Base-by-base conservation (phyloP, 2,113 vertebrate genomes). In the Coracopsis vasa region DNA sequence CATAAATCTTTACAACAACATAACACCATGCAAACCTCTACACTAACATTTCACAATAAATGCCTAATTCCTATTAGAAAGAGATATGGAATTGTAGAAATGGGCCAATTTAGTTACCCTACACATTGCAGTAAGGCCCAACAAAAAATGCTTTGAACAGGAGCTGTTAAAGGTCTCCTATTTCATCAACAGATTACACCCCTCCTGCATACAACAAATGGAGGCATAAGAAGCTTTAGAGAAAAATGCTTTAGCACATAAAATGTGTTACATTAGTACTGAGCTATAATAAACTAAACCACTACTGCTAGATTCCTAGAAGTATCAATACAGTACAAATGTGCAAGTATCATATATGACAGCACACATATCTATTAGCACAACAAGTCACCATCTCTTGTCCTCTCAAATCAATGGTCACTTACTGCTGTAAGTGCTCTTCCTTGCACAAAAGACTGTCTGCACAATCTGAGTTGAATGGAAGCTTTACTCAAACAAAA, bases 41-140 rank as follows among this genome's bases (percentile, higher is more conserved):
- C 86, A 35, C 4, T 20, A 47, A 31, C 15, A 51, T 37, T 75
- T 71, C 17, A 19, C 10, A 2, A 60, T 28, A 54, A 71, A 35
- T 13, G 3, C n/a, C 15, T 62, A 10, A 48, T 61, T 78, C 31
- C 44, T 86, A 6, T 3, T 67, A 71, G 25, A 79, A 19, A 79
- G 10, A 69, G 10, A 45, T 7, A 53, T 0, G 0, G 33, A 79
- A 27, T 42, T 41, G 21, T 1, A 92, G 17, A 67, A 90, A 62
- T 27, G 44, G 35, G 27, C 2, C 69, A 60, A 50, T 6, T 21
- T 29, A 13, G 15, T 12, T 16, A 31, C 56, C 37, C 2, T 5
- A 24, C 25, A 29, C 20, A n/a, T 14, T 6, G 5, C 71, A 53
- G 37, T 1, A 65, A 74, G 16, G 41, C 45, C 28, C 47, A 75